Evolutionary conservation across 2,888 invertebrate species (phyloP).

Genomic region (Temnothorax unifasciatus): DNA sequence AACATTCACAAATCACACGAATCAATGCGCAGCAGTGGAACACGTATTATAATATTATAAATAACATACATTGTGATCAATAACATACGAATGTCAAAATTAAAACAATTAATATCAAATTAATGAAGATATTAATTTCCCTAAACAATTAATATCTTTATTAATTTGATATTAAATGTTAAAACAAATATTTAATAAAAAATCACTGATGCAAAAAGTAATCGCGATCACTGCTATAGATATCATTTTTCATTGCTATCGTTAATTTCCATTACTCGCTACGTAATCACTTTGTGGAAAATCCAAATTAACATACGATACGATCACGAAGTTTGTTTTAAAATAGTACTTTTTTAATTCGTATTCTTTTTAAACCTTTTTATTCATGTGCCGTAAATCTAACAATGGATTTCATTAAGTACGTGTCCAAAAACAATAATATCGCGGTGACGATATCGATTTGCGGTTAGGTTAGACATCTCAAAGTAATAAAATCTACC

Average conservation of each 20-base stretch:
- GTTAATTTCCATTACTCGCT: slow-evolving; percentile 2
- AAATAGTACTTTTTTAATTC: no score
- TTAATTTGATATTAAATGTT: not conserved
- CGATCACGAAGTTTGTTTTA: not conserved
- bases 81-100: not conserved
- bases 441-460: not conserved
- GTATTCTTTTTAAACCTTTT: not conserved
- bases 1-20: not conserved
- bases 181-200: not conserved
- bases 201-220: not conserved
- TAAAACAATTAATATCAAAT: not conserved
- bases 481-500: not conserved
- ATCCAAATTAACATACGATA: not conserved
- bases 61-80: not conserved
- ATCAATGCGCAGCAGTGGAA: not conserved
- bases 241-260: not conserved
- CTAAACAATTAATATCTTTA: not conserved
- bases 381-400: not conserved
- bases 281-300: not conserved
- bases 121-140: no score
- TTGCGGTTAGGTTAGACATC: not conserved
- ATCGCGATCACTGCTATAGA: not conserved
- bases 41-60: not conserved
- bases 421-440: not conserved
- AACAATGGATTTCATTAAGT: not conserved